Evolutionary conservation across 1,140 invertebrate genomes (phyloP), one percentile per base, ranked within the genome.

Genomic region (Neotoxoptera formosana): DNA sequence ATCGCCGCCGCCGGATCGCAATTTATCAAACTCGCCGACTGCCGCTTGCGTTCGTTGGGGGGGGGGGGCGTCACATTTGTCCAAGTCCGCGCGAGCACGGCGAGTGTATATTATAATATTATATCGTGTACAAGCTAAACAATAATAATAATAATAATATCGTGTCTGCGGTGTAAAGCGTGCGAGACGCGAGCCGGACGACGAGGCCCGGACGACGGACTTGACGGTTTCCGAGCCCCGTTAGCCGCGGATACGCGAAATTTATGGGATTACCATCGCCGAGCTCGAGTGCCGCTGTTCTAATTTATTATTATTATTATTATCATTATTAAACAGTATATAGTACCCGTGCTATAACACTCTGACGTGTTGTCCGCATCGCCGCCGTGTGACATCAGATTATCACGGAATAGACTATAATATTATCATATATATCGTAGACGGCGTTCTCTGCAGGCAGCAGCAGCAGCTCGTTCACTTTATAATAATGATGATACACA

Each of bases 1-100:
- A 86, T 86, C 86, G 81, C 47, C 87, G 81, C 47, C 87, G 47
- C 45, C 86, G 87, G n/a, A 88, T 88, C 48, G 48, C 47, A 88
- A 88, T 88, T 88, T 88, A 88, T 88, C 87, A 88, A 88, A 88
- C 48, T 20, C 87, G 30, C 25, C 20, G 47, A 53, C 87, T 23
- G 30, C 25, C 20, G 47, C 36, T 48, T 23, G 53, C 87, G 34
- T 88, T 88, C 51, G n/a, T n/a, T n/a, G n/a, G n/a, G n/a, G n/a
- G n/a, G n/a, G n/a, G n/a, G 30, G 30, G 47, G 86, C 48, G 4
- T 53, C 21, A 53, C 51, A 88, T 87, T 88, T 51, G 86, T 88
- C 86, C 45, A 86, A 86, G 83, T 47, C 83, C 81, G 41, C 81
- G 67, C 67, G 11, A 4, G n/a, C n/a, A 1, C 30, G 23, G 41